phyloP scores from a whole-genome alignment of 2,113 vertebrate species.

The Dasyornis broadbenti region DNA sequence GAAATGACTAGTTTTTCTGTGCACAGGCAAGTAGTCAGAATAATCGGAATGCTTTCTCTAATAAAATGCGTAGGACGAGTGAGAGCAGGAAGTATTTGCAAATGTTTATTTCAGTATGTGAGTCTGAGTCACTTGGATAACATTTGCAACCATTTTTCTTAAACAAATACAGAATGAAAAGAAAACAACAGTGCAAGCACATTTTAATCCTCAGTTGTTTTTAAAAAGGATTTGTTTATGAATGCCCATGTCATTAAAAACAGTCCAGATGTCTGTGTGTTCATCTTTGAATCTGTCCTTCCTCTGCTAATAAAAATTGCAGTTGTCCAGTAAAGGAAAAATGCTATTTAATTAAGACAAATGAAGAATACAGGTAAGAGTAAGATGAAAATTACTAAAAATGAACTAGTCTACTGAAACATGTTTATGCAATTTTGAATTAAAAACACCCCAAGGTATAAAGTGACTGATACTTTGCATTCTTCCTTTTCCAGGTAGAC shows the following conservation, averaged over 20 bases:
- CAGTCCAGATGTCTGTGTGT: background rate
- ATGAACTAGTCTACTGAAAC: background rate
- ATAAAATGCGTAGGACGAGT: background rate
- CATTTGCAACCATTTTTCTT: background rate
- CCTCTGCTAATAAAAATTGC: background rate
- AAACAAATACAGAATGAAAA: background rate
- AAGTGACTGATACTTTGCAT: background rate
- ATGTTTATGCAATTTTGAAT: background rate
- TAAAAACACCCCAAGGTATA: background rate
- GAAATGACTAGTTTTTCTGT: background rate
- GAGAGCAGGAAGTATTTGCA: background rate
- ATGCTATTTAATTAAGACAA: background rate
- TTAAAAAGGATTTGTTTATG: background rate
- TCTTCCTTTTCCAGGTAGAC: background rate
- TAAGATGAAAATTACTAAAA: background rate
- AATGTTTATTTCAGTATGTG: background rate
- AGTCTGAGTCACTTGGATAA: background rate
- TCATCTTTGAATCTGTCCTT: background rate
- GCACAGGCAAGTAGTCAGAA: background rate
- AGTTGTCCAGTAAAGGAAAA: background rate
- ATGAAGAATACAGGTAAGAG: background rate
- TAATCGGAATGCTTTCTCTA: background rate
- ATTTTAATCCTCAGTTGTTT: background rate
- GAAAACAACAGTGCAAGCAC: background rate
- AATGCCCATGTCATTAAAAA: background rate